Evolutionary conservation across 2,888 invertebrate genomes (phyloP).

Genomic region (Elegia similella): DNA sequence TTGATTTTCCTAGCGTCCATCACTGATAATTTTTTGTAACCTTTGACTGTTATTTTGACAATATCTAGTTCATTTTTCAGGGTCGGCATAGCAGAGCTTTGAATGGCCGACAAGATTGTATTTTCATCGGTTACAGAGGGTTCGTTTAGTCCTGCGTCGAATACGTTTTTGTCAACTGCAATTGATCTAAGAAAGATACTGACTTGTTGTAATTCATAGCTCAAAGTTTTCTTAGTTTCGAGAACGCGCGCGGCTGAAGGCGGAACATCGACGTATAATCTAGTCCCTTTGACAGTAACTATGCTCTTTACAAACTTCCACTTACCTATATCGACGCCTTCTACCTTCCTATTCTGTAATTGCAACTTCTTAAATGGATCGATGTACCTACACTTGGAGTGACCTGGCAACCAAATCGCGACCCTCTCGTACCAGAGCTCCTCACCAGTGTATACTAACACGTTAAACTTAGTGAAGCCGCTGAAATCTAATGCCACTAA

Average conservation of each 20-base stretch:
- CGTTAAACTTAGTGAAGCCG: conserved; percentile 48
- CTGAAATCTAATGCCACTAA: conserved; percentile 57
- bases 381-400: conserved; percentile 51
- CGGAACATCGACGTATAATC: conserved; percentile 70
- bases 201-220: conserved; percentile 70
- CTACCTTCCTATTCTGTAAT: conserved; percentile 57
- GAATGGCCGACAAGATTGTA: conserved; percentile 34
- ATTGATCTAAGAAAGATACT: conserved; percentile 61
- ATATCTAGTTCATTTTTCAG: conserved; percentile 42
- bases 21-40: conserved; percentile 45
- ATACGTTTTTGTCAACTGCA: conserved; percentile 66
- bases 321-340: conserved; percentile 55
- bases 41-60: conserved; percentile 55
- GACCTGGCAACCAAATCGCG: conserved; percentile 69
- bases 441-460: conserved; percentile 64
- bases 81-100: conserved; percentile 52
- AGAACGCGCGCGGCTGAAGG: conserved; percentile 62
- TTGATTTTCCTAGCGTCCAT: conserved; percentile 57
- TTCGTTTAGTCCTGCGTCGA: conserved; percentile 58
- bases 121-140: conserved; percentile 32
- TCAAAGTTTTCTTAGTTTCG: conserved; percentile 58
- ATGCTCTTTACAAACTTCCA: conserved; percentile 71
- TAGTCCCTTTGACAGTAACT: conserved; percentile 56
- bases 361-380: conserved; percentile 61
- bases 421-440: conserved; percentile 71